phyloP scores from a whole-genome alignment of 2,113 vertebrate species.

The Cynopterus brachyotis region DNA sequence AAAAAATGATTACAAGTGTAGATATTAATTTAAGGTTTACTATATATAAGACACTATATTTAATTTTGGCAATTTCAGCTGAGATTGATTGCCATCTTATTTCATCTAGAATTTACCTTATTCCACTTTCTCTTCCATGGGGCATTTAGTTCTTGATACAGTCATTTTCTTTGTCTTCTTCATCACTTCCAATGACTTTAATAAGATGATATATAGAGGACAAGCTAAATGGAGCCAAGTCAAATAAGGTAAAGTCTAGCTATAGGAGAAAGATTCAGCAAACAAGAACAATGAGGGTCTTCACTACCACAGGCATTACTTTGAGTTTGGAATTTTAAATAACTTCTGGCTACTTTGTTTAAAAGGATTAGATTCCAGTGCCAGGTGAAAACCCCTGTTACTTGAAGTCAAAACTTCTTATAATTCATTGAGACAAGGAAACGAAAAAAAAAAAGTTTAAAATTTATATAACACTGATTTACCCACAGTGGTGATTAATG shows the following conservation, averaged over 20 bases:
- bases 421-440: background rate
- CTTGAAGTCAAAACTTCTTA: background rate
- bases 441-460: background rate
- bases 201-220: background rate
- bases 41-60: background rate
- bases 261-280: background rate
- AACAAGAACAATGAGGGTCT: background rate
- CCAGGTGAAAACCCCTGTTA: background rate
- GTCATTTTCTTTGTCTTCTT: background rate
- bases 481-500: background rate
- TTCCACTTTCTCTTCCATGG: background rate
- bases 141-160: background rate
- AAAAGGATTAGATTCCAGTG: slow-evolving; percentile 2
- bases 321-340: slow-evolving; percentile 19
- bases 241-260: background rate
- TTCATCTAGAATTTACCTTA: background rate
- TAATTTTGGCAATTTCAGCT: background rate
- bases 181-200: background rate
- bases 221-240: background rate
- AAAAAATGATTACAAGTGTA: slow-evolving; percentile 17
- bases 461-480: background rate
- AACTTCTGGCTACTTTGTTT: background rate
- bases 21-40: background rate
- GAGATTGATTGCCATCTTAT: background rate
- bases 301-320: background rate